Evolutionary conservation across 2,797 vertebrate species (phyloP).

Genomic region (Phoeniculus purpureus): DNA sequence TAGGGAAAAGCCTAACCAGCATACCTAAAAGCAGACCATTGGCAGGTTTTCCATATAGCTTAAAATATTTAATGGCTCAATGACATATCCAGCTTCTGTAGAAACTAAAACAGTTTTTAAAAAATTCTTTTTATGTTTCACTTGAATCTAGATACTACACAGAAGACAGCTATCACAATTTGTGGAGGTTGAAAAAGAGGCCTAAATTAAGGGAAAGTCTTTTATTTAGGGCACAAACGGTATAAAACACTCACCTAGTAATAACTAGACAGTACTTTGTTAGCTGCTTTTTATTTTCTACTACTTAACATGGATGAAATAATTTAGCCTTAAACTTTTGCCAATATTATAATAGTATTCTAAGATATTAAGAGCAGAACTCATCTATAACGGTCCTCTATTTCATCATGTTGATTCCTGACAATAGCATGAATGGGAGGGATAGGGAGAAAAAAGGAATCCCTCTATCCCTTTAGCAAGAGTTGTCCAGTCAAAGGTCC

Average conservation of each 20-base stretch:
- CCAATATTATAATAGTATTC: neutral
- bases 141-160: neutral
- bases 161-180: neutral
- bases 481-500: neutral
- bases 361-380: neutral
- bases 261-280: neutral
- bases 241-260: neutral
- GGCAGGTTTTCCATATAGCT: neutral
- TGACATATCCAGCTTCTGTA: neutral
- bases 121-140: neutral
- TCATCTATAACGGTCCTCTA: neutral
- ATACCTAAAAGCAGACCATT: neutral
- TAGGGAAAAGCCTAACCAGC: neutral
- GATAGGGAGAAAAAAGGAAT: neutral
- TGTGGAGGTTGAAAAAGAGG: neutral
- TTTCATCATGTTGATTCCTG: neutral
- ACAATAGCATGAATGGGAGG: neutral
- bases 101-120: neutral
- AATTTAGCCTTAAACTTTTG: neutral
- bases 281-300: neutral
- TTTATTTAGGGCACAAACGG: neutral
- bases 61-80: neutral
- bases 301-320: neutral
- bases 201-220: neutral
- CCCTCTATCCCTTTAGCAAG: neutral